A percentile compares a stretch with the other conserved stretches of the same genome.
These are phyloP conservation scores for Germaria angustata DNA, from an alignment of 2,888 invertebrate species.

Conservation along the genomic window DNA sequence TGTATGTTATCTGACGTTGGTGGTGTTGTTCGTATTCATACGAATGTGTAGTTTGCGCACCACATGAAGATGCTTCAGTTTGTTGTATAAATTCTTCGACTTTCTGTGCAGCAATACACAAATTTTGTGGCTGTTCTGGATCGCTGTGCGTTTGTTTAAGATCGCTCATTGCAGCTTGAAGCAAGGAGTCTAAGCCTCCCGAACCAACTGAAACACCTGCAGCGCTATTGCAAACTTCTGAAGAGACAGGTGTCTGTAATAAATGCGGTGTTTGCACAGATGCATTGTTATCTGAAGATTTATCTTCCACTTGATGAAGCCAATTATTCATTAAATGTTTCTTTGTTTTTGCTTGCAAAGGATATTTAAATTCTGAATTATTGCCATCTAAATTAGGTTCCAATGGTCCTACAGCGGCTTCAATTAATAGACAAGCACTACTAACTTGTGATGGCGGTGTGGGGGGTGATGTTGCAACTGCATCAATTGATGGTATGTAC, in stretches of 20 bases:
- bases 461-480: slow-evolving; percentile 71
- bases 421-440: slow-evolving; percentile 89
- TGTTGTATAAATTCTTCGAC: slow-evolving; percentile 79
- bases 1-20: slow-evolving; percentile 24
- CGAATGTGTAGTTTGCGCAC: slow-evolving; percentile 35
- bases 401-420: slow-evolving; percentile 90
- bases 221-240: neutral
- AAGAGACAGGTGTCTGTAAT: neutral
- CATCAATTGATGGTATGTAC: slow-evolving; percentile 50
- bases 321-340: slow-evolving; percentile 94
- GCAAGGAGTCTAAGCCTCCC: slow-evolving; percentile 67
- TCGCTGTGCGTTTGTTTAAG: slow-evolving; percentile 76
- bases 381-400: slow-evolving; percentile 78
- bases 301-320: slow-evolving; percentile 85
- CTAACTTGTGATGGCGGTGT: slow-evolving; percentile 81
- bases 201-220: neutral
- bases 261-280: neutral
- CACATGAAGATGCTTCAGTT: slow-evolving; percentile 70
- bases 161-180: slow-evolving; percentile 70
- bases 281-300: slow-evolving; percentile 20
- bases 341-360: slow-evolving; percentile 88
- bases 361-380: slow-evolving; percentile 88
- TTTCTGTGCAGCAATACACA: slow-evolving; percentile 76
- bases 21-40: slow-evolving; percentile 48
- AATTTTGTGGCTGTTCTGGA: slow-evolving; percentile 71